These are phyloP conservation scores for Ceratina japonica DNA, from an alignment of 1,140 invertebrate genomes.

Conservation along the genomic window DNA sequence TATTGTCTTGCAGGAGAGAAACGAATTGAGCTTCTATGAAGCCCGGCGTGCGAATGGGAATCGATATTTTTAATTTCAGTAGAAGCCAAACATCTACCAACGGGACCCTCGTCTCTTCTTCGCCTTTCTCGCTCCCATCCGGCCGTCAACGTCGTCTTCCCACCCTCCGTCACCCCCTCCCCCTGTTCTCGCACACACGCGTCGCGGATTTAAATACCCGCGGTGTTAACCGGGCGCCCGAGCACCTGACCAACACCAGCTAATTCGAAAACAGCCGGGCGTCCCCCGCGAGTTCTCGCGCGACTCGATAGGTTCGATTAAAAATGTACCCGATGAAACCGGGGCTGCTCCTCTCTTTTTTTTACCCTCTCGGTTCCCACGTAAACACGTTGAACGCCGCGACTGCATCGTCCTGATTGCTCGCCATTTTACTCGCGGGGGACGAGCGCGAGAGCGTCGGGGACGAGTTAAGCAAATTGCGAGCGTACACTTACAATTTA, in stretches of 20 bases:
- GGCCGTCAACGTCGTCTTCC: constrained; percentile 17
- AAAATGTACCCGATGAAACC: not conserved
- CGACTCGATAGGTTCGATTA: constrained; percentile 5
- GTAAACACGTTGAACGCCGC: constrained; percentile 22
- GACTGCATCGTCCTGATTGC: constrained; percentile 37
- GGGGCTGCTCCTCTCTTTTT: not conserved
- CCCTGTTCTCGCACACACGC: constrained; percentile 25
- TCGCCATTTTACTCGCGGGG: not conserved
- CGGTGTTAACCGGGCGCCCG: constrained; percentile 2
- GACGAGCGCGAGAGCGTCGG: not conserved
- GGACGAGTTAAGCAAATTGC: constrained; percentile 31
- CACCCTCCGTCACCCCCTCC: not conserved
- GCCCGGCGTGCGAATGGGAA: constrained; percentile 76
- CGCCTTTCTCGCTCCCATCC: not conserved
- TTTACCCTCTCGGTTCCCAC: not conserved
- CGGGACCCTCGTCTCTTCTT: constrained; percentile 20
- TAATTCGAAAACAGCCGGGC: constrained; percentile 28
- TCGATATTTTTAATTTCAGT: constrained; percentile 81
- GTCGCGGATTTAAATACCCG: not conserved
- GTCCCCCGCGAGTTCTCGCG: not conserved
- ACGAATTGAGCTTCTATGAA: constrained; percentile 78
- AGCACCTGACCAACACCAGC: constrained; percentile 47
- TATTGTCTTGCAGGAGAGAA: constrained; percentile 79
- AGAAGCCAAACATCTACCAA: constrained; percentile 77
- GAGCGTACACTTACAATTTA: constrained; percentile 36